Percentiles rank a stretch among this genome's conserved stretches.
Evolutionary conservation across 2,888 invertebrate species (phyloP).

Genomic region (Neoascia interrupta): DNA sequence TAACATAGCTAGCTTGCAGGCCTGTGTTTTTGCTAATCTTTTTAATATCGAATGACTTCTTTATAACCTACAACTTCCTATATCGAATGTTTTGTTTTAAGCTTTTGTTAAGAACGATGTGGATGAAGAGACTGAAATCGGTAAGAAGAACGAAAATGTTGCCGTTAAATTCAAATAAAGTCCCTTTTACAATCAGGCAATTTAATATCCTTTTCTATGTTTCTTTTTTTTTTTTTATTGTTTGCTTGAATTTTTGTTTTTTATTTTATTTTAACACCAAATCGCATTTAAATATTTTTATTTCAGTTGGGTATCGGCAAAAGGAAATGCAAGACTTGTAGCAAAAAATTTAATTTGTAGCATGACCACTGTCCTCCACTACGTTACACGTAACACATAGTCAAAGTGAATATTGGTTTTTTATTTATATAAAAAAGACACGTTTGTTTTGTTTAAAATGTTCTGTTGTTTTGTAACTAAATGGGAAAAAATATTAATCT

Average conservation of each 20-base stretch:
- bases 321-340: constrained; percentile 67
- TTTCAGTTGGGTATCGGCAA: constrained; percentile 67
- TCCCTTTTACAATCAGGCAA: no score
- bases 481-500: constrained; percentile 1
- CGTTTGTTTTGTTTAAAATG: constrained; percentile 14
- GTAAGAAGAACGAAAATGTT: no score
- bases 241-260: constrained; percentile 20
- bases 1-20: constrained; percentile 12
- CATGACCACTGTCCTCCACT: constrained; percentile 50
- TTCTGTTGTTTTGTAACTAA: constrained; percentile 37
- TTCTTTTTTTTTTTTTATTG: not conserved
- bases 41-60: constrained; percentile 4
- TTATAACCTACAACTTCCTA: constrained; percentile 33
- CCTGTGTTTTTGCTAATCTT: constrained; percentile 5
- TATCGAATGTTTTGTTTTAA: constrained; percentile 66
- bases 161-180: no score
- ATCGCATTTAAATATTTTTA: constrained; percentile 59
- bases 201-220: no score
- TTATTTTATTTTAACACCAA: constrained; percentile 19
- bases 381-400: constrained; percentile 36
- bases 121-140: constrained; percentile 68
- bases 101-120: constrained; percentile 68
- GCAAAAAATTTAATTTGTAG: constrained; percentile 61
- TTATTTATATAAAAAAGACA: no score
- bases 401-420: constrained; percentile 54